Evolutionary conservation across 2,113 vertebrate genomes (phyloP).

Genomic region (Heterotilapia buettikoferi): DNA sequence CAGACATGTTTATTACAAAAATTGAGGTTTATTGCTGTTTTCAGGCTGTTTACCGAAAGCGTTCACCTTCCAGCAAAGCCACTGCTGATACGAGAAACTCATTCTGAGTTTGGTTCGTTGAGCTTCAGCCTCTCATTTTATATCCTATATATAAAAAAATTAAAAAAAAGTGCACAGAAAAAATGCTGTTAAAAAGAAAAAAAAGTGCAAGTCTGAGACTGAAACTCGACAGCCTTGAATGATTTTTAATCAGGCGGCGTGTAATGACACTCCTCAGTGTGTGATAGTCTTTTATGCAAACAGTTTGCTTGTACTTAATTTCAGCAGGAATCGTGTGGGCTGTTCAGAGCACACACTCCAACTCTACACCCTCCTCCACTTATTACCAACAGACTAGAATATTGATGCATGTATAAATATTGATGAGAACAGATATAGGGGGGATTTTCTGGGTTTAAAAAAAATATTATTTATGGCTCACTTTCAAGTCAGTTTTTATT

Average conservation of each 20-base stretch:
- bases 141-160: background rate
- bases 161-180: background rate
- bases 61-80: background rate
- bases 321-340: background rate
- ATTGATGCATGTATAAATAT: slow-evolving; percentile 25
- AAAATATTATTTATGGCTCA: background rate
- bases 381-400: background rate
- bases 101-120: background rate
- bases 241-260: background rate
- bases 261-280: background rate
- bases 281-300: background rate
- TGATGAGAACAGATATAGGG: slow-evolving; percentile 1
- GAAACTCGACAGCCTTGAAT: background rate
- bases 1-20: background rate
- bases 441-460: background rate
- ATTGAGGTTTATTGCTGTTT: background rate
- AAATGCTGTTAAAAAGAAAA: background rate
- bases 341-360: background rate
- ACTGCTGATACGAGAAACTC: background rate
- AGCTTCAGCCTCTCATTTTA: background rate
- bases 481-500: background rate
- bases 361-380: background rate
- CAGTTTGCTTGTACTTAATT: background rate
- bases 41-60: background rate
- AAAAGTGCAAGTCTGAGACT: background rate